phyloP scores from a whole-genome alignment of 2,113 vertebrate genomes.

The Leiothrix lutea region DNA sequence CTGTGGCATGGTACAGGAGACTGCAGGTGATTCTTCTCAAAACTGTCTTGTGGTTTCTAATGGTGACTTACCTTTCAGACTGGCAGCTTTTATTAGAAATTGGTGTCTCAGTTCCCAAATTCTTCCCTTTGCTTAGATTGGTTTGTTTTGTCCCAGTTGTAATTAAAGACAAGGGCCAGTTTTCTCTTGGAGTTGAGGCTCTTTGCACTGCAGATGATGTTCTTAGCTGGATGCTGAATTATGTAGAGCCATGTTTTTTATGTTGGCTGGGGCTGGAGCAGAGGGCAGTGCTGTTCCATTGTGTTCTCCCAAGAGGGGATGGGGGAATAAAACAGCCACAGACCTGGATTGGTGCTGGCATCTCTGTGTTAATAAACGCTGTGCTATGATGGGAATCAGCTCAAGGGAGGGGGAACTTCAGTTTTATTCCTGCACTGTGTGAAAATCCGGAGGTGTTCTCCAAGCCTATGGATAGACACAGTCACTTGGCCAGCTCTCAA shows the following conservation, averaged over 20 bases:
- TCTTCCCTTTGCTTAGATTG: not conserved
- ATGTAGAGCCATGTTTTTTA: not conserved
- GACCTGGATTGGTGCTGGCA: not conserved
- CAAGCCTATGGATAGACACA: not conserved
- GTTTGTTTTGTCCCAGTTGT: not conserved
- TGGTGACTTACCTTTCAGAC: not conserved
- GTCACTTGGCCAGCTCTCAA: not conserved
- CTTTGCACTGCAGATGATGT: not conserved
- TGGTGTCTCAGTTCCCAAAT: not conserved
- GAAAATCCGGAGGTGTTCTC: not conserved
- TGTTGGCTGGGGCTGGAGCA: not conserved
- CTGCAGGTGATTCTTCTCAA: not conserved
- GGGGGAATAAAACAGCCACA: not conserved
- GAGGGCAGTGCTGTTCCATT: not conserved
- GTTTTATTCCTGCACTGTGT: not conserved
- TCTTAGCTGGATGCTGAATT: not conserved
- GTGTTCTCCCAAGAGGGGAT: accelerated
- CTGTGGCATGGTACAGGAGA: not conserved
- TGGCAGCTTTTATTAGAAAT: not conserved
- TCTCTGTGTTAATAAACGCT: not conserved
- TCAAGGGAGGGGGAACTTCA: not conserved
- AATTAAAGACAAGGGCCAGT: not conserved
- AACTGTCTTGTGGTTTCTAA: not conserved
- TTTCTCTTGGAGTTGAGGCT: not conserved
- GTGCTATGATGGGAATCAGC: not conserved